Evolutionary conservation across 2,888 invertebrate species (phyloP).

Genomic region (Lasioglossum calceatum): DNA sequence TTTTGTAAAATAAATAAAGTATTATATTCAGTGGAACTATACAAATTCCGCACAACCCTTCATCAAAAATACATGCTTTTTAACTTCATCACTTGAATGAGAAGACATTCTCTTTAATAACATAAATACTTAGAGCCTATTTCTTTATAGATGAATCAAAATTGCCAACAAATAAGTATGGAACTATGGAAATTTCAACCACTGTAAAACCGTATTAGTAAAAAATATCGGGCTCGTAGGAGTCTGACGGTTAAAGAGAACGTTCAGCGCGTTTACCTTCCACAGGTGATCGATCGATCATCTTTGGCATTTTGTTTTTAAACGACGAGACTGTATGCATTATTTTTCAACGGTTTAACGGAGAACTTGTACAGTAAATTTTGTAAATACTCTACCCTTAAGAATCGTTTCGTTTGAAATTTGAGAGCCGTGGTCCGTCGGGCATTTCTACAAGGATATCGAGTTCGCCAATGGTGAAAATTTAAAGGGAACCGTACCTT

Average conservation of each 20-base stretch:
- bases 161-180: background rate
- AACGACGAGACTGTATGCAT: background rate
- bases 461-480: background rate
- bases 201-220: no score
- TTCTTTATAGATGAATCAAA: background rate
- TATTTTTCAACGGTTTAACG: background rate
- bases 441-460: background rate
- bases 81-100: background rate
- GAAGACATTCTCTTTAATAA: background rate
- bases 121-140: constrained; percentile 4
- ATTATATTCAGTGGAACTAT: background rate
- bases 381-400: background rate
- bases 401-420: background rate
- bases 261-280: no score
- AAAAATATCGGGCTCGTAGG: no score
- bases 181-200: background rate
- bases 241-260: no score
- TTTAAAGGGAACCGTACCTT: background rate
- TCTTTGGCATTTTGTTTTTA: background rate
- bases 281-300: no score
- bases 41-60: background rate
- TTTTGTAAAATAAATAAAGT: background rate
- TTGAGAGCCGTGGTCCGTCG: background rate
- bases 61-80: background rate
- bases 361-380: background rate